A percentile compares a stretch with the other conserved stretches of the same genome.
Evolutionary conservation across 37 sponge, comb jelly and placozoan genomes (phyloP).

Genomic region (Hormiphora californensis): DNA sequence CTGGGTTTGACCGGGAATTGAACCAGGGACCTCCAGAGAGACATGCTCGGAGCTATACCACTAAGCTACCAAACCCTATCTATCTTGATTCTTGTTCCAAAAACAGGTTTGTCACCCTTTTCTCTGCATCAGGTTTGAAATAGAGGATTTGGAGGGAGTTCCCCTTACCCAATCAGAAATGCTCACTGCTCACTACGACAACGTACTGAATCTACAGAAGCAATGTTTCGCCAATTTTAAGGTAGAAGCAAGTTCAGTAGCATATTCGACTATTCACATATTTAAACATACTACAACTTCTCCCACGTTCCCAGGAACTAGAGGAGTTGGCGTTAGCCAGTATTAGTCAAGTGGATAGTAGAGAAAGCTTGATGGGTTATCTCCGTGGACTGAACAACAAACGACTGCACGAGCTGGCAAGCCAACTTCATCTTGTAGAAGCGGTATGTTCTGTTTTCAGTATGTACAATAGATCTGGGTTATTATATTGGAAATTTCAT

Average conservation of each 20-base stretch:
- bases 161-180: constrained; percentile 20
- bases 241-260: background rate
- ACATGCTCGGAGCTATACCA: too few relatives aligned
- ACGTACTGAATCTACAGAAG: constrained; percentile 38
- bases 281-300: background rate
- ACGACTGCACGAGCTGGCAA: constrained; percentile 36
- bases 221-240: constrained; percentile 50
- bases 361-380: constrained; percentile 66
- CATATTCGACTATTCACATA: background rate
- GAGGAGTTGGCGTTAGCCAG: constrained; percentile 76
- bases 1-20: too few relatives aligned
- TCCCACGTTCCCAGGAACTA: constrained; percentile 74
- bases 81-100: too few relatives aligned
- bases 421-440: constrained; percentile 27
- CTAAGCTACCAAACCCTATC: too few relatives aligned
- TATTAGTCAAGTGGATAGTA: constrained; percentile 82
- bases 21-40: too few relatives aligned
- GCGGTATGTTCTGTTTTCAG: background rate
- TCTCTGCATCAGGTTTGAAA: constrained; percentile 54
- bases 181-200: constrained; percentile 17
- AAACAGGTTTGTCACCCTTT: too few relatives aligned
- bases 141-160: constrained; percentile 26
- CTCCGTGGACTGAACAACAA: constrained; percentile 19
- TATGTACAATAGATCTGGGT: background rate
- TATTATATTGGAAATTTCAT: background rate